Percentiles rank a stretch among this genome's conserved stretches.
These are phyloP conservation scores for Anas flavirostris DNA, from an alignment of 2,797 vertebrate genomes.

Conservation along the genomic window DNA sequence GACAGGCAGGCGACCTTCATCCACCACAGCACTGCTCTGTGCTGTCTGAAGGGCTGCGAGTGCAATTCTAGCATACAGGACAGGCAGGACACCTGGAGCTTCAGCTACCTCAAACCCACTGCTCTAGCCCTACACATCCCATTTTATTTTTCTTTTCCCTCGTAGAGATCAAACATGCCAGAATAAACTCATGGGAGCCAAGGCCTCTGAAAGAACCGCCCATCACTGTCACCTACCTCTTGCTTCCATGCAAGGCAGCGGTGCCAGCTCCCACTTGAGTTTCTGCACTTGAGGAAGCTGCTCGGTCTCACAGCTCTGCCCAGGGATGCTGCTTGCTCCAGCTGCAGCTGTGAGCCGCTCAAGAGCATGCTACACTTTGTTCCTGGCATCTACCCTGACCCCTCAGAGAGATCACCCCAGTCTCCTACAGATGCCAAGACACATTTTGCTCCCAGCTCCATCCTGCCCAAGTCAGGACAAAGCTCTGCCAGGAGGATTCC, in stretches of 20 bases:
- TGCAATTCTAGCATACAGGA: background rate
- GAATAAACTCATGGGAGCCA: background rate
- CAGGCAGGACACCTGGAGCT: background rate
- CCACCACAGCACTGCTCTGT: background rate
- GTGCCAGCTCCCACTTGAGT: background rate
- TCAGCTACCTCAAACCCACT: background rate
- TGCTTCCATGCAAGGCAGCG: background rate
- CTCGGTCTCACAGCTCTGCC: background rate
- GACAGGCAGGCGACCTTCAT: background rate
- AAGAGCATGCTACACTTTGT: fast-evolving
- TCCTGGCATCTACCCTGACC: background rate
- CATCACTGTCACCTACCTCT: background rate
- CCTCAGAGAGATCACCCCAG: background rate
- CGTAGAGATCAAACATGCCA: background rate
- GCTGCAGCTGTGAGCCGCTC: background rate
- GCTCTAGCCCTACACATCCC: background rate
- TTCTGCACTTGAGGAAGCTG: background rate
- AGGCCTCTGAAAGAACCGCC: slow-evolving; percentile 22
- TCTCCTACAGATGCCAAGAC: background rate
- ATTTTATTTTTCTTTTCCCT: background rate
- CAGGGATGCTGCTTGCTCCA: background rate
- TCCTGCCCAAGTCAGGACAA: background rate
- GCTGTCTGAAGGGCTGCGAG: background rate
- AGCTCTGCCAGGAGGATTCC: background rate
- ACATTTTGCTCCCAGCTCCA: background rate